phyloP scores from a whole-genome alignment of 2,113 vertebrate species.

The Phaethon lepturus region DNA sequence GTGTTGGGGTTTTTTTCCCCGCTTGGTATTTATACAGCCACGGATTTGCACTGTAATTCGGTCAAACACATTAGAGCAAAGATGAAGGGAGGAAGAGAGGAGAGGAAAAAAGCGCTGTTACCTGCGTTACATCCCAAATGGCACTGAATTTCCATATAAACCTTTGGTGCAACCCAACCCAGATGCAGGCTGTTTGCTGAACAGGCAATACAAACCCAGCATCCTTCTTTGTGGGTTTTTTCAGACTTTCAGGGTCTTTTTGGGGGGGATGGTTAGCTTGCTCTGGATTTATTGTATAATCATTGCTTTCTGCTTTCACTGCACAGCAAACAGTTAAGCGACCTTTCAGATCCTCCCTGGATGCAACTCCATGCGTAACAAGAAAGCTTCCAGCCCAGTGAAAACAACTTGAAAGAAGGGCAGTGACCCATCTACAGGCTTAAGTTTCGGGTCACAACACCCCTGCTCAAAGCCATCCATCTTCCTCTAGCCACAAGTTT shows the following conservation, averaged over 20 bases:
- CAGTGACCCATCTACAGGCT: conserved; percentile 49
- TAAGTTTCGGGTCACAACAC: conserved; percentile 56
- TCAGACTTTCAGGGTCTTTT: background rate
- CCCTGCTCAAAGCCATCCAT: conserved; percentile 24
- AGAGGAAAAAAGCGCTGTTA: background rate
- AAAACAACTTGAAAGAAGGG: conserved; percentile 61
- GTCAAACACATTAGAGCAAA: background rate
- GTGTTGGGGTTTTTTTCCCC: background rate
- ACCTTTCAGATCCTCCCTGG: conserved; percentile 43
- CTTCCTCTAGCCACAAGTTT: conserved; percentile 19
- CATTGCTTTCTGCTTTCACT: conserved; percentile 13
- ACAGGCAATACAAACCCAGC: background rate
- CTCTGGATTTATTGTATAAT: conserved; percentile 18
- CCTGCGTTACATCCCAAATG: background rate
- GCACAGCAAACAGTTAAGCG: background rate
- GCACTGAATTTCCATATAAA: background rate
- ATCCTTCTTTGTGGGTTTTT: background rate
- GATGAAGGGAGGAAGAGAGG: background rate
- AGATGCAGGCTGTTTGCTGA: background rate
- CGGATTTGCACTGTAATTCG: conserved; percentile 11
- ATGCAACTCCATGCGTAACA: conserved; percentile 27
- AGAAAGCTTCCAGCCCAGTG: conserved; percentile 51
- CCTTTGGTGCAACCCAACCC: background rate
- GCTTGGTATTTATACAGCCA: conserved; percentile 26
- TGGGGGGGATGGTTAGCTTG: background rate